Percentiles rank a stretch among this genome's conserved stretches.
Conservation (phyloP, 2,888 invertebrate species). For the Himalopsyche japonica region DNA sequence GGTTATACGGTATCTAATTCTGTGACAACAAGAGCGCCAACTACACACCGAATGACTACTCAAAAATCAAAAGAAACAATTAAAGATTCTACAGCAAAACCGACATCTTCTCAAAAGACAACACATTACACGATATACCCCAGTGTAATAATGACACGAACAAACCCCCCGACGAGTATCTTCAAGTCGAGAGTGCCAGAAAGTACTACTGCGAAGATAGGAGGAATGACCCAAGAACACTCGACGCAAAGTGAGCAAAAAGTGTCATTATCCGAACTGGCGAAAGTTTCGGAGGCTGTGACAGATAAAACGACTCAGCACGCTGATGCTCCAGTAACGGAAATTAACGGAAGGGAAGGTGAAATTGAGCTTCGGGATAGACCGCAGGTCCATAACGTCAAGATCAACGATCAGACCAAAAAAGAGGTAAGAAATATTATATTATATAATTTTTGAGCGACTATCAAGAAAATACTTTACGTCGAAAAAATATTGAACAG, state of each 20-base stretch:
- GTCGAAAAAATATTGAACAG: no score
- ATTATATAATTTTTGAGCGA: no score
- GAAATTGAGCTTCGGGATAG: slow-evolving; percentile 58
- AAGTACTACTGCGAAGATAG: slow-evolving; percentile 19
- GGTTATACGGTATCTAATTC: slow-evolving; percentile 40
- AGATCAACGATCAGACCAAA: slow-evolving; percentile 60
- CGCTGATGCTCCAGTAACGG: slow-evolving; percentile 48
- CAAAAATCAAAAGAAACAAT: slow-evolving; percentile 43
- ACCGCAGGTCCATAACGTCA: slow-evolving; percentile 54
- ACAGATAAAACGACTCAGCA: slow-evolving; percentile 48
- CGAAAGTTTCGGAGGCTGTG: slow-evolving; percentile 50
- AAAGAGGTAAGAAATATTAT: slow-evolving; percentile 55
- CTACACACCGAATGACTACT: slow-evolving; percentile 27
- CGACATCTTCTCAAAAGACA: slow-evolving; percentile 45
- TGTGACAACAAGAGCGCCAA: slow-evolving; percentile 45
- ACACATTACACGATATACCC: slow-evolving; percentile 58
- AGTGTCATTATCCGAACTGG: slow-evolving; percentile 50
- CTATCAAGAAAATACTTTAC: no score
- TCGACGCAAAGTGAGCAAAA: slow-evolving; percentile 45
- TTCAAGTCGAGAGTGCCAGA: slow-evolving; percentile 57
- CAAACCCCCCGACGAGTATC: slow-evolving; percentile 53
- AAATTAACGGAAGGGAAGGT: slow-evolving; percentile 57
- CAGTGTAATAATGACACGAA: slow-evolving; percentile 55
- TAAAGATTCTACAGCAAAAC: slow-evolving; percentile 47
- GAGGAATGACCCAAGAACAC: slow-evolving; percentile 44